phyloP scores from a whole-genome alignment of 2,797 vertebrate species.

The Myotis vivesi region DNA sequence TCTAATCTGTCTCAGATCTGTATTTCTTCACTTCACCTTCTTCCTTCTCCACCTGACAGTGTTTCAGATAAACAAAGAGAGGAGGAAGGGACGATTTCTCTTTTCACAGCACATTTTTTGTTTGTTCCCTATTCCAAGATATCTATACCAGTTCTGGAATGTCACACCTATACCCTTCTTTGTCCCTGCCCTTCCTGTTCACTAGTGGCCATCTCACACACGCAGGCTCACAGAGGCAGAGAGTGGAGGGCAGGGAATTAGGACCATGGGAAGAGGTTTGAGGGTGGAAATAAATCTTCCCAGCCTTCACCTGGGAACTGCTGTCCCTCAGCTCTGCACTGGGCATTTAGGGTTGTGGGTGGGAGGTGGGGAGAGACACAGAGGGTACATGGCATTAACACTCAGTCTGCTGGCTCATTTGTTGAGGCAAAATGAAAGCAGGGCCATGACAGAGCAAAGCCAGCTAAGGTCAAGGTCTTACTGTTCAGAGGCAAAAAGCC shows the following conservation, averaged over 20 bases:
- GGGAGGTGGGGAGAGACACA: background rate
- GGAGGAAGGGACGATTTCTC: background rate
- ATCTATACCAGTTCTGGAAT: background rate
- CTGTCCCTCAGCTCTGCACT: background rate
- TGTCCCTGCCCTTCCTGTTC: background rate
- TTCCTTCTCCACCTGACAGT: background rate
- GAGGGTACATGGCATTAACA: background rate
- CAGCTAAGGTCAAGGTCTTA: background rate
- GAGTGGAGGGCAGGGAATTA: background rate
- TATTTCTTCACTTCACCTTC: background rate
- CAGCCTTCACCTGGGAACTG: background rate
- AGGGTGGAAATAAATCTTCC: background rate
- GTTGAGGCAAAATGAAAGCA: conserved; percentile 16
- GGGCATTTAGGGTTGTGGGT: background rate
- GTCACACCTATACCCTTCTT: background rate
- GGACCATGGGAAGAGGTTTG: background rate
- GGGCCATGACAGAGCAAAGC: background rate
- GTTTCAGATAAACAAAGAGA: background rate
- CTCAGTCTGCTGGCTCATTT: background rate
- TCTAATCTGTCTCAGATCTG: background rate
- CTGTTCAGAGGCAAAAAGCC: background rate
- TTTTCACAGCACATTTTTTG: background rate
- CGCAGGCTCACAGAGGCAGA: background rate
- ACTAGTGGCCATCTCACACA: background rate
- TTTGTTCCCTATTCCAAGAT: background rate